Evolutionary conservation across 2,797 vertebrate species (phyloP).

Genomic region (Enteromius anoplus): DNA sequence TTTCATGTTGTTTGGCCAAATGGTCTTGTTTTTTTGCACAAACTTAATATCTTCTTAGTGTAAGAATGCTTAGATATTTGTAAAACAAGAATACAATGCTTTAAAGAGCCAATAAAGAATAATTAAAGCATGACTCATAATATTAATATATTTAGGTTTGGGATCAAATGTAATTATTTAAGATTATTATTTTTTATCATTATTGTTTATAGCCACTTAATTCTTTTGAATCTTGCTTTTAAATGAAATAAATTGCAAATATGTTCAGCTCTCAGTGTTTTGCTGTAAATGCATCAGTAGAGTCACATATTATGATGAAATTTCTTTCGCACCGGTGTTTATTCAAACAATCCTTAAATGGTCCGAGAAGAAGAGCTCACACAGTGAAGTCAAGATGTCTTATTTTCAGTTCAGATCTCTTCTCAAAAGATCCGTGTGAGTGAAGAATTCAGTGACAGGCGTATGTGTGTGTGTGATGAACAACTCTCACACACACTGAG

Average conservation of each 20-base stretch:
- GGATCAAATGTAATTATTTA: neutral
- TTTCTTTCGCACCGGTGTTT: neutral
- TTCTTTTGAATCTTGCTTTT: neutral
- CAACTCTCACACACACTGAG: constrained; percentile 18
- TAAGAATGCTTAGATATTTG: neutral
- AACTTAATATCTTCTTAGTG: neutral
- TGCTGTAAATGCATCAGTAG: neutral
- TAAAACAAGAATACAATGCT: neutral
- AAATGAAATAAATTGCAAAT: neutral
- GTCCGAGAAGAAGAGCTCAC: neutral
- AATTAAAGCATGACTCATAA: neutral
- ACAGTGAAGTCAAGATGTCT: neutral
- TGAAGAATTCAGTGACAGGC: neutral
- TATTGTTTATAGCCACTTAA: neutral
- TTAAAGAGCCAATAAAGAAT: neutral
- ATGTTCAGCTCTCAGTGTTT: neutral
- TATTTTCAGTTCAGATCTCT: neutral
- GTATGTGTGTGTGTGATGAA: constrained; percentile 3
- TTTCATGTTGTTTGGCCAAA: neutral
- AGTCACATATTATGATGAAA: neutral
- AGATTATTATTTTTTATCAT: neutral
- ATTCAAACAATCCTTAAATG: neutral
- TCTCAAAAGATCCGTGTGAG: neutral
- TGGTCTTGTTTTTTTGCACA: neutral
- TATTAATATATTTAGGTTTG: neutral